Evolutionary conservation across 2,113 vertebrate species (phyloP).

Genomic region (Tiliqua scincoides): DNA sequence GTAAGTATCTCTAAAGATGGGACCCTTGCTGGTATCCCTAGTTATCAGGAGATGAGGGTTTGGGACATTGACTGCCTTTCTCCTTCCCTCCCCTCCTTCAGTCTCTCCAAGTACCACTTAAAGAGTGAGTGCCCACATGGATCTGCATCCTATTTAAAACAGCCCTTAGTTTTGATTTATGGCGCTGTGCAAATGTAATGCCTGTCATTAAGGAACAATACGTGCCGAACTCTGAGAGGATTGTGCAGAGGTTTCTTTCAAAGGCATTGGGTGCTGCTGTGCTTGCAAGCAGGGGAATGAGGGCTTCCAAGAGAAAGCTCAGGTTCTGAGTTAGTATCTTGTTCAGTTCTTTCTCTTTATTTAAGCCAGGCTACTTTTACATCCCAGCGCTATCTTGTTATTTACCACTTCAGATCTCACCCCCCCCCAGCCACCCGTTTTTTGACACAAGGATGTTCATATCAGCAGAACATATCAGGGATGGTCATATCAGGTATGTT

Average conservation of each 20-base stretch:
- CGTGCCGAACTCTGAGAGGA: conserved; percentile 51
- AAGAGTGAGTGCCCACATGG: conserved; percentile 50
- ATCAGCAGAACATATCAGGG: background rate
- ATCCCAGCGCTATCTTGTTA: background rate
- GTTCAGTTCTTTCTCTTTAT: conserved; percentile 14
- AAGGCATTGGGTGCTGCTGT: background rate
- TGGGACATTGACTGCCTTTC: background rate
- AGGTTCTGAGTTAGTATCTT: background rate
- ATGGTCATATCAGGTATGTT: background rate
- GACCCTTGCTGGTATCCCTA: background rate
- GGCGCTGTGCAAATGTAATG: conserved; percentile 69
- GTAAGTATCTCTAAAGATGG: background rate
- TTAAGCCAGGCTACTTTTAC: conserved; percentile 33
- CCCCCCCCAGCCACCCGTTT: background rate
- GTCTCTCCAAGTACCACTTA: conserved; percentile 62
- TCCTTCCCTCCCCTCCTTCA: background rate
- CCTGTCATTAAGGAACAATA: conserved; percentile 70
- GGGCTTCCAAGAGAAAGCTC: conserved; percentile 31
- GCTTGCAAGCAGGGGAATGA: background rate
- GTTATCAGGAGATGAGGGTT: fast-evolving
- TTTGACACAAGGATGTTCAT: background rate
- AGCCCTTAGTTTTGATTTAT: conserved; percentile 71
- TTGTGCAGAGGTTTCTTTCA: conserved; percentile 67
- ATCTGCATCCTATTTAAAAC: conserved; percentile 70
- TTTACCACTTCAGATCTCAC: background rate